Evolutionary conservation across 2,113 vertebrate genomes (phyloP), one percentile per base, ranked within the genome.

Genomic region (Lycocorax pyrrhopterus): DNA sequence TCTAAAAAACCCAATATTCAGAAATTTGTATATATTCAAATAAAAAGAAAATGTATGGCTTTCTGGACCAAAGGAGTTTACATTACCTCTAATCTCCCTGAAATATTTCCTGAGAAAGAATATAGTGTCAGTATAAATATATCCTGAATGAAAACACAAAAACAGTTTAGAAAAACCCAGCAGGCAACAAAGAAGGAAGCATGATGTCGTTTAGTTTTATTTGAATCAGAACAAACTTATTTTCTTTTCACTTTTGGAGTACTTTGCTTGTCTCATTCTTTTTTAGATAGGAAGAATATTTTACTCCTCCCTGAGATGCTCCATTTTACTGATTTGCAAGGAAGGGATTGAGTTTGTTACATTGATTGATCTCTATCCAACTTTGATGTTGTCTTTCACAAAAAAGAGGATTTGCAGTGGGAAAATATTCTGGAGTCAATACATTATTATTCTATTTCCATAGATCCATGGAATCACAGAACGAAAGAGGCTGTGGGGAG

Each of bases 401-500:
- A 80, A 58, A n/a, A 7, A 13, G 15, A 68, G 4, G 6, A 55
- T 86, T 72, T 83, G 23, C n/a, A 73, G 25, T 58, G 12, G 4
- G 12, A 39, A 83, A 86, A 76, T 72, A 22, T 59, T 91, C 27
- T 83, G 33, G 7, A 73, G 9, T 56, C 13, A 68, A 69, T 16
- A 39, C 0, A 1, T 69, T 69, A 56, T n/a, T 87, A 27, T 59
- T 85, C 19, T 72, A 23, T 76, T 55, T 75, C 37, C 52, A 37
- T 5, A 74, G 16, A 49, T 58, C 16, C 6, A 59, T 1, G 0
- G 16, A 83, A 51, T 75, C 52, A 53, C 7, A 41, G 19, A 33
- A 62, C 16, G 11, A 66, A 49, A 13, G 11, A 53, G 1, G 4
- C 1, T 59, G 16, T 6, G 18, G 10, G 10, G 15, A 16, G 2